Conservation (phyloP, 1,140 invertebrate genomes). For the Phocides pigmalion region DNA sequence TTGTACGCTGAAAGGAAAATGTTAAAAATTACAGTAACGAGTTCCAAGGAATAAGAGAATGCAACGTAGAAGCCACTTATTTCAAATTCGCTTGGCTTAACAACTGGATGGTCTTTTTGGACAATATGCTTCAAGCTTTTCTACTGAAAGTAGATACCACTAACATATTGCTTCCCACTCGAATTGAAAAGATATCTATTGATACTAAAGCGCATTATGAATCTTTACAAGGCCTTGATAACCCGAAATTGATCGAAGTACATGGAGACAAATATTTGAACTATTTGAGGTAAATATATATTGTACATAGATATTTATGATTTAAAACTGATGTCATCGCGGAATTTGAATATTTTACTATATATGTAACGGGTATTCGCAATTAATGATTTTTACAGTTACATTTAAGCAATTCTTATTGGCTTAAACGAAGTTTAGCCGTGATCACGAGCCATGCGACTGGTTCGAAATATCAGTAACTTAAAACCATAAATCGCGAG, state of each 20-base stretch:
- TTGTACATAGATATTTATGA: not conserved
- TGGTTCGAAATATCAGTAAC: too few species aligned
- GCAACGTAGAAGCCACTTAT: slow-evolving; percentile 76
- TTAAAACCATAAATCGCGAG: too few species aligned
- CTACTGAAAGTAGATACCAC: slow-evolving; percentile 90
- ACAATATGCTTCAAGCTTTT: slow-evolving; percentile 95
- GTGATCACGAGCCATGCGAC: too few species aligned
- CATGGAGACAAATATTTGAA: slow-evolving; percentile 69
- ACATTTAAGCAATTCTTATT: too few species aligned
- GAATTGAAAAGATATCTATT: slow-evolving; percentile 91
- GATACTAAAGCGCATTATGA: slow-evolving; percentile 88
- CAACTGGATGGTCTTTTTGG: slow-evolving; percentile 97
- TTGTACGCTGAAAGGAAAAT: too few species aligned
- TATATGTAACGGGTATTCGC: too few species aligned
- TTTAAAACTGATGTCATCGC: too few species aligned
- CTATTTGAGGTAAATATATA: slow-evolving; percentile 64
- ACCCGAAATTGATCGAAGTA: slow-evolving; percentile 77
- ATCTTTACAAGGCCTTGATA: slow-evolving; percentile 55
- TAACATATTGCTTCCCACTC: slow-evolving; percentile 92
- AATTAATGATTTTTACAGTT: too few species aligned
- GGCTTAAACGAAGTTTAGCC: too few species aligned
- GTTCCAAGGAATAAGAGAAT: slow-evolving; percentile 87
- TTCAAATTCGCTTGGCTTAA: slow-evolving; percentile 84
- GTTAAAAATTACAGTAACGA: slow-evolving; percentile 86
- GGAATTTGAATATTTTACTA: not conserved